A percentile compares a stretch with the other conserved stretches of the same genome.
These are phyloP conservation scores for Heliconius eleuchia DNA, from an alignment of 1,140 invertebrate species.

Conservation along the genomic window DNA sequence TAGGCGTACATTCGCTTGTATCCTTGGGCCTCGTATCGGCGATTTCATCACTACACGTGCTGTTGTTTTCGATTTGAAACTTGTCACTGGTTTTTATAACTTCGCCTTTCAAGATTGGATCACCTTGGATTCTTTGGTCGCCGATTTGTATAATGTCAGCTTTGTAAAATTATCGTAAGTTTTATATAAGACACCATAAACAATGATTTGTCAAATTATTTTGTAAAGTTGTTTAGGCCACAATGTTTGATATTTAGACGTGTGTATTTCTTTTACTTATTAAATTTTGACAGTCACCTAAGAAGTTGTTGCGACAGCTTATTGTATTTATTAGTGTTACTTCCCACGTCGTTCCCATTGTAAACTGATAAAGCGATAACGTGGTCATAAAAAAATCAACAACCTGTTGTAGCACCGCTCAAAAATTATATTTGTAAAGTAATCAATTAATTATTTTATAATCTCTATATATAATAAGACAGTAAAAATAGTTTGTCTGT, in stretches of 20 bases:
- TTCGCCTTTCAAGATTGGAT: constrained; percentile 27
- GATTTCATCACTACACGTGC: constrained; percentile 32
- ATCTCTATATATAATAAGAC: too few species aligned
- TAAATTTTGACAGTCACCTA: background rate
- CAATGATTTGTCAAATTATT: too few species aligned
- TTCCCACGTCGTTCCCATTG: constrained; percentile 21
- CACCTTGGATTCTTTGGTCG: constrained; percentile 21
- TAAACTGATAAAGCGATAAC: constrained; percentile 31
- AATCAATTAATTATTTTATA: too few species aligned
- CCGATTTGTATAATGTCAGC: constrained; percentile 23
- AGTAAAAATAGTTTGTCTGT: too few species aligned
- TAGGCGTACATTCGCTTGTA: constrained; percentile 25
- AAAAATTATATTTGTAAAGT: background rate
- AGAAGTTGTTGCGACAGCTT: background rate
- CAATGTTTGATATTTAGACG: background rate
- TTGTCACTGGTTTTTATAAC: constrained; percentile 20
- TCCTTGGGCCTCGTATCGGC: constrained; percentile 7
- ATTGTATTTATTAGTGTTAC: constrained; percentile 29
- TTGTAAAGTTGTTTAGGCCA: too few species aligned
- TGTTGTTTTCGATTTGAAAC: constrained; percentile 33
- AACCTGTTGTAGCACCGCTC: background rate
- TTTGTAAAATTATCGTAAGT: background rate
- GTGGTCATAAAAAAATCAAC: background rate
- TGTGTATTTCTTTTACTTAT: background rate
- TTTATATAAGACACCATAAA: constrained; percentile 1